Base-by-base conservation (phyloP, 1,140 invertebrate genomes). In the Akabosia matsudoensis region DNA sequence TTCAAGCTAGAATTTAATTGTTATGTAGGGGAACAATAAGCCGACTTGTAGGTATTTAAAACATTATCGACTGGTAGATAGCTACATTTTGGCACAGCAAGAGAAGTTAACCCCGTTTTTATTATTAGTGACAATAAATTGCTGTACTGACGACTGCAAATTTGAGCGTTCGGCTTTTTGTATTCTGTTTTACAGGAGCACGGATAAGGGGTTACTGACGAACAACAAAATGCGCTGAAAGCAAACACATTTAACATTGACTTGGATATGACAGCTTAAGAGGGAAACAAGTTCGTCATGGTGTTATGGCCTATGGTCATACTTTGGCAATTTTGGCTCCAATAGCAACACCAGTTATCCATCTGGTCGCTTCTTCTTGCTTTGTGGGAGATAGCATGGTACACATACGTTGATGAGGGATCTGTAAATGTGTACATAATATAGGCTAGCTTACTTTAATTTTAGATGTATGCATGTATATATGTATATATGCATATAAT, bases 281-380 rank as follows among this genome's bases (percentile, higher is more conserved):
- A 98, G 83, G 98, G 86, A 91, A 90, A 76, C 85, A 89, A 51
- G 92, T 93, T 0, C 89, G 97, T 4, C 98, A 99, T 85, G 97
- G 99, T 85, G 97, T 99, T 0, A 99, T 99, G 97, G 97, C 97
- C 0, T 97, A 99, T 84, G 94, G 99, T 0, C 95, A 98, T 81
- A 91, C 95, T 3, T 97, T 97, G 83, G 94, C 91, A 0, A 87
- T 89, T 37, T 88, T 89, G 16, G 99, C 97, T 84, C 96, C 96
- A 0, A 87, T 86, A 71, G 97, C 97, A 0, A 94, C 95, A 0
- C 92, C 95, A 0, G 97, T 99, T 67, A 98, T 99, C 78, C 98
- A 99, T 86, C 87, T 98, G 13, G 98, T 97, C 0, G 97, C 96
- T 0, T 99, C 98, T 0, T 99, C 97, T 1, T 98, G 96, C 83